Evolutionary conservation across 2,888 invertebrate species (phyloP).

Genomic region (Scaptomyza cyrtandrae): DNA sequence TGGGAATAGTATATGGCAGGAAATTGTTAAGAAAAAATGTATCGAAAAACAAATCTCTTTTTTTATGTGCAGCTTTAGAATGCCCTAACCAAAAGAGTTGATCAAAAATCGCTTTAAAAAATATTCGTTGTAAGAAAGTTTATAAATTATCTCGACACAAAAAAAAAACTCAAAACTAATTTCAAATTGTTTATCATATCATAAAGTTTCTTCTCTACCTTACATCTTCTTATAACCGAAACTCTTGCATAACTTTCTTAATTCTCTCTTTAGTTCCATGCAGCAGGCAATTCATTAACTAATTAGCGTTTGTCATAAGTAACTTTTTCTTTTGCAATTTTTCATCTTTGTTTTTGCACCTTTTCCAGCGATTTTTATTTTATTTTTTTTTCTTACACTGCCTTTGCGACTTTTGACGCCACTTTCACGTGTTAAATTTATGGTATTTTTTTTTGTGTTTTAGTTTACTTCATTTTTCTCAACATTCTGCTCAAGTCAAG

Average conservation of each 20-base stretch:
- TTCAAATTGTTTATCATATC: too few relatives aligned
- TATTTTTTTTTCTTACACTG: too few relatives aligned
- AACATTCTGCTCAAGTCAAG: constrained; percentile 25
- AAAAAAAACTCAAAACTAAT: too few relatives aligned
- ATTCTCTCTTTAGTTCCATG: constrained; percentile 20
- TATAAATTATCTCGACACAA: too few relatives aligned
- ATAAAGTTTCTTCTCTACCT: constrained; percentile 3
- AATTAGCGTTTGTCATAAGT: constrained; percentile 63
- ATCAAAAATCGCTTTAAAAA: too few relatives aligned
- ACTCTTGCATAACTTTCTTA: constrained; percentile 18
- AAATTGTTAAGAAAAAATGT: background rate
- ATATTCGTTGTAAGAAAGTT: too few relatives aligned
- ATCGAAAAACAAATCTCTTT: background rate
- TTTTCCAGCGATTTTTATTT: too few relatives aligned
- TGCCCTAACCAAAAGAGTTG: background rate
- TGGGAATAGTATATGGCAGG: constrained; percentile 20
- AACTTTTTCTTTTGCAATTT: constrained; percentile 44
- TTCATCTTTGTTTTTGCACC: constrained; percentile 1
- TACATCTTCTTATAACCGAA: background rate
- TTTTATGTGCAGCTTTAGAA: background rate
- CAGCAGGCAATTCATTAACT: constrained; percentile 54
- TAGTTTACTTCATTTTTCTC: constrained; percentile 40
- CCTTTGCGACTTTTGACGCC: constrained; percentile 17
- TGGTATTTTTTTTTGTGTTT: constrained; percentile 15
- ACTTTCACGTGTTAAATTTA: constrained; percentile 34